Conservation (phyloP, 2,113 vertebrate species). For the Nothoprocta pentlandii region DNA sequence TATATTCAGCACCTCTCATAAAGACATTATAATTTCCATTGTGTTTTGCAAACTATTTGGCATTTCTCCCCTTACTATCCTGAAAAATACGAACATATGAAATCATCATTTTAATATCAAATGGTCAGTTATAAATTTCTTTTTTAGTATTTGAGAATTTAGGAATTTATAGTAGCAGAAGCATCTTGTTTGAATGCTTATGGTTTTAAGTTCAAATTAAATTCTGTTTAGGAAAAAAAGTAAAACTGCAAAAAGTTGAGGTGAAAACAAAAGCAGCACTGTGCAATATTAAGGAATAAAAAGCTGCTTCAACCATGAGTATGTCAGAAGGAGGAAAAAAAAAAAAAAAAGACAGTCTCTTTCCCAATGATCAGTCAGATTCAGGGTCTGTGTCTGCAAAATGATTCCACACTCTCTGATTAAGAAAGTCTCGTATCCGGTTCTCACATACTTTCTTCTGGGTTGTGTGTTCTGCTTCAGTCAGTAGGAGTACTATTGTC, state of each 20-base stretch:
- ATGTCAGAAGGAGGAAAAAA: background rate
- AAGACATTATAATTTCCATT: background rate
- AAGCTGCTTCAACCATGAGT: background rate
- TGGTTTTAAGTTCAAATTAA: background rate
- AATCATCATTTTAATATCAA: background rate
- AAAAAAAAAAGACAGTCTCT: background rate
- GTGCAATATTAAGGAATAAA: background rate
- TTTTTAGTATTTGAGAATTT: background rate
- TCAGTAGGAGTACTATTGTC: background rate
- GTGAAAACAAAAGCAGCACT: background rate
- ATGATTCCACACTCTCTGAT: conserved; percentile 27
- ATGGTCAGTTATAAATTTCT: background rate
- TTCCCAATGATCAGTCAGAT: conserved; percentile 34
- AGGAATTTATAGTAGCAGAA: background rate
- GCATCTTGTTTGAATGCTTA: background rate
- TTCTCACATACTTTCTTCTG: conserved; percentile 44
- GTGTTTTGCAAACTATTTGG: background rate
- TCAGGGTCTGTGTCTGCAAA: conserved; percentile 27
- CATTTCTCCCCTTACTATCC: background rate
- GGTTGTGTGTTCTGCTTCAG: background rate
- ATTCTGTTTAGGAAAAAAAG: background rate
- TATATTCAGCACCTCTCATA: background rate
- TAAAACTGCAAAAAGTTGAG: background rate
- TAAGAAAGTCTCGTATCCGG: conserved; percentile 19
- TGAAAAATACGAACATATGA: background rate